Base-by-base conservation (phyloP, 2,113 vertebrate genomes). In the Seriola aureovittata region DNA sequence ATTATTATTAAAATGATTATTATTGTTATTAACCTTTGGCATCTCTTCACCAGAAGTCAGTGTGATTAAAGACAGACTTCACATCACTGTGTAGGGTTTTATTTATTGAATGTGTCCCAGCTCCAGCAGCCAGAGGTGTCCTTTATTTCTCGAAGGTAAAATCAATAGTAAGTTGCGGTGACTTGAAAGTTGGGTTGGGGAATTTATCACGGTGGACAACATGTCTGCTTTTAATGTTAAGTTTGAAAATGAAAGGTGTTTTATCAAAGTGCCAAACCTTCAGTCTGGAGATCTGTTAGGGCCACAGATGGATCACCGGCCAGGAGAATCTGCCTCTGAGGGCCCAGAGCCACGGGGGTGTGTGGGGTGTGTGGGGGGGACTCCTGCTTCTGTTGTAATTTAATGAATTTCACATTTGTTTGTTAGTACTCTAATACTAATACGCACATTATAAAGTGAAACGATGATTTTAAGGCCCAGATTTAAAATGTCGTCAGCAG, bases 251-350 rank as follows among this genome's bases (percentile, higher is more conserved):
- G 7, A 34, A 14, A 62, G 17, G 38, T 23, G 19, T 73, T 72
- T 73, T 36, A 40, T 72, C 57, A 73, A 57, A 81, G 63, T 62
- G 52, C 14, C 52, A 55, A 62, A 50, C 42, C 57, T 34, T 48
- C 52, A 58, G 46, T 34, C 34, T 38, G 14, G 1, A 58, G 63
- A 66, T 17, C 23, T 58, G 34, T 67, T 34, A 42, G 17, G 14
- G 46, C 5, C 8, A 54, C n/a, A 38, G 36, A 64, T 38, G 5
- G 63, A 67, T 58, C 58, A 52, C 17, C 8, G 9, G n/a, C 50
- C 32, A 50, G 29, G 29, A 13, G 21, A 48, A 63, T 11, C 4
- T 8, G 19, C 19, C 19, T 6, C 46, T 52, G 17, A 8, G 50
- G 16, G 19, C 19, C 19, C 50, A 21, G 19, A 21, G 17, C 64